Evolutionary conservation across 2,113 vertebrate species (phyloP).

Genomic region (Heterotis niloticus): DNA sequence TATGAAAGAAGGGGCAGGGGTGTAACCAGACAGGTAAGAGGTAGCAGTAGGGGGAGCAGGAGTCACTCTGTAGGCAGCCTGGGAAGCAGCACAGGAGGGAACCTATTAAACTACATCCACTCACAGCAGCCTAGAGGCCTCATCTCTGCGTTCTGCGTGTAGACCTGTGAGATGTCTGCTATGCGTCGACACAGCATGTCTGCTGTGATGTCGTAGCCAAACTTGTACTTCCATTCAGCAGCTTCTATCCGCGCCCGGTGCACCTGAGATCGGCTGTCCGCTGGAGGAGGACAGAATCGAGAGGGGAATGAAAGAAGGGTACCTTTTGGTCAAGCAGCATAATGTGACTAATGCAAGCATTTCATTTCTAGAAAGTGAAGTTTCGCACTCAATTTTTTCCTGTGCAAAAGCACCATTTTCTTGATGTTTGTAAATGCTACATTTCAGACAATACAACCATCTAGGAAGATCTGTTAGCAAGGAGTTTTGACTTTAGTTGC

Average conservation of each 20-base stretch:
- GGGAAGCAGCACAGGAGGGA: not conserved
- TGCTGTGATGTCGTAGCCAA: constrained; percentile 66
- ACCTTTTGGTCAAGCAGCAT: not conserved
- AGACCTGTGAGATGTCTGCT: constrained; percentile 72
- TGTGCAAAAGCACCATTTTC: too few relatives aligned
- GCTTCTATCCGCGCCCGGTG: constrained; percentile 69
- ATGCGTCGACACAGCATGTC: constrained; percentile 66
- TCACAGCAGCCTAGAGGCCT: constrained; percentile 74
- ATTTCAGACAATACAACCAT: too few relatives aligned
- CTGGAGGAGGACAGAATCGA: constrained; percentile 41
- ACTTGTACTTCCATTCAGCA: constrained; percentile 72
- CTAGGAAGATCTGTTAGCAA: too few relatives aligned
- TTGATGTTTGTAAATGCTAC: too few relatives aligned
- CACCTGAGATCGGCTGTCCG: constrained; percentile 70
- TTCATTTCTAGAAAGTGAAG: not conserved
- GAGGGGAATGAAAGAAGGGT: not conserved
- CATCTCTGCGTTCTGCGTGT: constrained; percentile 76
- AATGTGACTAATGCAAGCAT: not conserved
- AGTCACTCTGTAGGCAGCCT: not conserved
- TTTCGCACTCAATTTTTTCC: too few relatives aligned
- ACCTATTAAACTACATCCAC: constrained; percentile 26
- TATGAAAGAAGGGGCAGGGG: not conserved
- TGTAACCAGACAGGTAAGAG: not conserved
- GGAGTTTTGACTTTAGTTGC: too few relatives aligned
- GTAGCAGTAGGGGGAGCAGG: not conserved